Conservation (phyloP, 2,797 vertebrate genomes). For the Tympanoctomys barrerae region DNA sequence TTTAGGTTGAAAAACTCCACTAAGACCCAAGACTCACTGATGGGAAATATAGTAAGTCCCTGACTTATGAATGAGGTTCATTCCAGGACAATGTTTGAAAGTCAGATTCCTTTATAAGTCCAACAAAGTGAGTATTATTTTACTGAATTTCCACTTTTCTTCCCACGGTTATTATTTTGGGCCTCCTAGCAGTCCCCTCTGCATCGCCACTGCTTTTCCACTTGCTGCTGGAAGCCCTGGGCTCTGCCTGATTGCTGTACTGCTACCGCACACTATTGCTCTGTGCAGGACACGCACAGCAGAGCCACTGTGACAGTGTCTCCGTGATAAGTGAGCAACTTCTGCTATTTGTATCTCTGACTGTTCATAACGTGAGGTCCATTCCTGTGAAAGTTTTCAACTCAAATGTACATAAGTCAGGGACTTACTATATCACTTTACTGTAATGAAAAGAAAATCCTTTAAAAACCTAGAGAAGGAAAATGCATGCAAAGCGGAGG, state of each 20-base stretch:
- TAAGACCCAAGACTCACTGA: not conserved
- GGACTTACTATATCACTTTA: not conserved
- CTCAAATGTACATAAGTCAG: not conserved
- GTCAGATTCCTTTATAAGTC: too few species aligned
- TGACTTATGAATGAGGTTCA: too few species aligned
- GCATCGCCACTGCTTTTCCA: not conserved
- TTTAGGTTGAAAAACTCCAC: slow-evolving; percentile 11
- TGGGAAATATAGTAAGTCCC: not conserved
- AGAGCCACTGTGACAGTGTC: not conserved
- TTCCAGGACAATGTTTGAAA: too few species aligned
- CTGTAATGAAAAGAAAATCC: not conserved
- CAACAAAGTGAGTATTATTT: not conserved
- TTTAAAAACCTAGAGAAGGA: not conserved
- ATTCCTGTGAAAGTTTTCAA: not conserved
- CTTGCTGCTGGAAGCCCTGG: not conserved
- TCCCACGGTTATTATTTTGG: not conserved
- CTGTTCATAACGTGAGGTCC: not conserved
- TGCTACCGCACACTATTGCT: too few species aligned
- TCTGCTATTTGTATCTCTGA: not conserved
- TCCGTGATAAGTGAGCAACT: not conserved
- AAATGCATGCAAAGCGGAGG: not conserved
- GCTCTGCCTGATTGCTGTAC: not conserved
- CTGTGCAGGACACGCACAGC: too few species aligned
- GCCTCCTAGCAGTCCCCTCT: not conserved
- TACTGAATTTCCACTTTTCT: not conserved